Evolutionary conservation across 2,113 vertebrate genomes (phyloP).

Genomic region (Miniopterus natalensis): DNA sequence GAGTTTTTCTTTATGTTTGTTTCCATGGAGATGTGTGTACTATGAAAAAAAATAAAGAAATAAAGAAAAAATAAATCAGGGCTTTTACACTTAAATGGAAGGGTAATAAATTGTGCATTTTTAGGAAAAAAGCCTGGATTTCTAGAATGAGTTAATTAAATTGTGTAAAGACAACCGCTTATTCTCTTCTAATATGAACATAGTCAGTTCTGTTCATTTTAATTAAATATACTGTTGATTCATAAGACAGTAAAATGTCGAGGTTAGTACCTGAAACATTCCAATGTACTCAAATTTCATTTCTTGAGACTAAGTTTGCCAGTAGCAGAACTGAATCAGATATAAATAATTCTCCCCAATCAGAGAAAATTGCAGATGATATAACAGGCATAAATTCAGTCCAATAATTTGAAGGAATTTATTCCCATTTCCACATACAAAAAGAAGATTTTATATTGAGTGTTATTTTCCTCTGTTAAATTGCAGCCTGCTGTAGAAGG

Average conservation of each 20-base stretch:
- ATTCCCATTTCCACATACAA: not conserved
- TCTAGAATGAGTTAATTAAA: not conserved
- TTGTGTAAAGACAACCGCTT: not conserved
- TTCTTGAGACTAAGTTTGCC: slow-evolving; percentile 13
- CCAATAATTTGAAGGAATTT: not conserved
- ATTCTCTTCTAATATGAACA: not conserved
- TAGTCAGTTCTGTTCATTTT: not conserved
- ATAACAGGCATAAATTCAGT: slow-evolving; percentile 3
- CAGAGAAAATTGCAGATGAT: slow-evolving; percentile 57
- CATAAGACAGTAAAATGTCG: not conserved
- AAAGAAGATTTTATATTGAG: not conserved
- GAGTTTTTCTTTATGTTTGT: slow-evolving; percentile 42
- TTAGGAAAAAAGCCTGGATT: not conserved
- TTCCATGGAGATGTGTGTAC: not conserved
- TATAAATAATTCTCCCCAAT: slow-evolving; percentile 39
- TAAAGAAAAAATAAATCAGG: not conserved
- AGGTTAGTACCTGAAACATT: not conserved
- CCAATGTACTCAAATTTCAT: slow-evolving; percentile 19
- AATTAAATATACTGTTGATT: slow-evolving; percentile 36
- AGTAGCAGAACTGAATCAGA: not conserved
- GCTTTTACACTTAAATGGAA: slow-evolving; percentile 30
- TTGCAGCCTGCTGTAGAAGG: not conserved
- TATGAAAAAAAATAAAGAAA: not conserved
- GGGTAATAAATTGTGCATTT: not conserved
- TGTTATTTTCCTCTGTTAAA: slow-evolving; percentile 32